Evolutionary conservation across 2,113 vertebrate species (phyloP), one percentile per base, ranked within the genome.

Genomic region (Apteryx mantelli): DNA sequence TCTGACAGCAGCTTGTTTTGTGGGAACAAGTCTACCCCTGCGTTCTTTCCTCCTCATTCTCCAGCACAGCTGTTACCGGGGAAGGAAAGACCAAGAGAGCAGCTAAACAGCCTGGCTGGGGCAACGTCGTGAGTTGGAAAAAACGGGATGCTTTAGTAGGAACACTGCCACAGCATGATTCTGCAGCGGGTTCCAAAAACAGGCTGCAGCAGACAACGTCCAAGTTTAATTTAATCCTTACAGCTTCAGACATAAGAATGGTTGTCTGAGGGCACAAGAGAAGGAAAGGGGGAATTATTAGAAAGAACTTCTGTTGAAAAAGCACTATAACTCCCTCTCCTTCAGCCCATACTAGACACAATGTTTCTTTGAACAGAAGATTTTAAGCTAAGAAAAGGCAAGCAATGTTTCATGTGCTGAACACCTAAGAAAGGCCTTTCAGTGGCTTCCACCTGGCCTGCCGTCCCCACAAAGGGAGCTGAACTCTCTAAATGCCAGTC

Each of bases 371-470:
- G 90, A 95, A 75, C 71, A 68, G 82, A 25, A 86, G 95, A 88
- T 96, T 88, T 86, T 44, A 68, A 96, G 76, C 50, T 36, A 69
- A 91, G 97, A 95, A 93, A 91, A 94, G 88, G 91, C 83, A 30
- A 81, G 91, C 70, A 16, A 60, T 36, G 91, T 21, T 86, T 13
- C 83, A 26, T 38, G 78, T 38, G 44, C 89, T 81, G 55, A 91
- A 61, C 92, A 92, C 74, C 86, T 92, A 63, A 79, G 92, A 79
- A 79, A 92, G 86, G 91, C 93, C 86, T 94, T 93, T 91, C 95
- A 96, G 95, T 11, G 75, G 16, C 85, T 82, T 88, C 88, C 88
- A 92, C 88, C 93, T 78, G 82, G 28, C 91, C 34, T 58, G 85
- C 90, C 68, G 70, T 4, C 34, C 78, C 79, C 52, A 96, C 93